Evolutionary conservation across 1,140 invertebrate genomes (phyloP).

Genomic region (Chymomyza costata): DNA sequence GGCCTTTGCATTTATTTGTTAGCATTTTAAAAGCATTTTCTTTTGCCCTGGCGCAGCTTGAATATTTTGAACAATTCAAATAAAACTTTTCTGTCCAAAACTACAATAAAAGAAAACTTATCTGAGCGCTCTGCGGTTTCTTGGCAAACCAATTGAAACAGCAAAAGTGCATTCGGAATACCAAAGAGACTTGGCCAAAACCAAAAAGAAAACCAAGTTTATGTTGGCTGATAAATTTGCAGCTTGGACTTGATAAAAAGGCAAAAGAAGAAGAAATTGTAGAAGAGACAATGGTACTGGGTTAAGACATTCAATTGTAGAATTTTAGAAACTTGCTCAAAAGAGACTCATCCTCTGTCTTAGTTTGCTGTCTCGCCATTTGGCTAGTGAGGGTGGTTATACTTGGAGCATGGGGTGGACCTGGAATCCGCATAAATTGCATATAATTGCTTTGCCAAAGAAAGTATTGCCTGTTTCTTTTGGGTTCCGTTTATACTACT

Average conservation of each 20-base stretch:
- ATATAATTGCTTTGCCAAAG: slow-evolving; percentile 69
- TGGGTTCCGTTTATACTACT: slow-evolving; percentile 2
- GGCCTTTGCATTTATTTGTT: slow-evolving; percentile 42
- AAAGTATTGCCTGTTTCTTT: slow-evolving; percentile 15
- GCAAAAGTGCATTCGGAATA: slow-evolving; percentile 16
- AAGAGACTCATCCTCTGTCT: slow-evolving; percentile 11
- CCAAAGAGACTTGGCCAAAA: too few species aligned
- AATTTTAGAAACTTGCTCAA: slow-evolving; percentile 47
- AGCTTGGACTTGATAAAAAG: slow-evolving; percentile 65
- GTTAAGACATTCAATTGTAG: slow-evolving; percentile 65
- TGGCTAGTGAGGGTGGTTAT: slow-evolving; percentile 5
- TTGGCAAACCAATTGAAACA: slow-evolving; percentile 12
- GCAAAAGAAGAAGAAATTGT: too few species aligned
- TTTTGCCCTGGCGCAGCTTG: slow-evolving; percentile 43
- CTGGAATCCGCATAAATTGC: slow-evolving; percentile 55
- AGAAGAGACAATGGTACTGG: too few species aligned
- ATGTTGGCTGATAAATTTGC: slow-evolving; percentile 69
- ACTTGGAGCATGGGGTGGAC: too few species aligned
- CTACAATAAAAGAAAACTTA: slow-evolving; percentile 71
- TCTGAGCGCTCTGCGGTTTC: slow-evolving; percentile 36
- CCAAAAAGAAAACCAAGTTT: slow-evolving; percentile 52
- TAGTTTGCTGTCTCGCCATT: slow-evolving; percentile 1
- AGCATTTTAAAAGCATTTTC: slow-evolving; percentile 48
- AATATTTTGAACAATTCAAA: slow-evolving; percentile 20
- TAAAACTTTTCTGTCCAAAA: slow-evolving; percentile 60